A percentile compares a stretch with the other conserved stretches of the same genome.
Conservation (phyloP, 2,797 vertebrate species). For the Podarcis lilfordi region DNA sequence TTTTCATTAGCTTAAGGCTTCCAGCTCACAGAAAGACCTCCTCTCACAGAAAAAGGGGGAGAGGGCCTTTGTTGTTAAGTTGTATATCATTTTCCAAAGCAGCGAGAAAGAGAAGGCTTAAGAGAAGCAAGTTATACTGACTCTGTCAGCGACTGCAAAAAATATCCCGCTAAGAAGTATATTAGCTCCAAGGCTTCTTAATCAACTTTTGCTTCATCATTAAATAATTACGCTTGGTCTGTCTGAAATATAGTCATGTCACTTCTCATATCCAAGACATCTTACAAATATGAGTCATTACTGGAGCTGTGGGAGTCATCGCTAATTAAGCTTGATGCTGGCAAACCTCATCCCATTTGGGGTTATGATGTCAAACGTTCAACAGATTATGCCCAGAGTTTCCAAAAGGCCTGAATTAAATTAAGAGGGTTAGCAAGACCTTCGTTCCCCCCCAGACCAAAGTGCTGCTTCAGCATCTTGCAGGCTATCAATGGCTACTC, state of each 20-base stretch:
- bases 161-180: conserved; percentile 53
- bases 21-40: conserved; percentile 42
- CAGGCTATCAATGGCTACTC: too few species aligned
- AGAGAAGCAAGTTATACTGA: conserved; percentile 64
- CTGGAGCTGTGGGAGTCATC: conserved; percentile 48
- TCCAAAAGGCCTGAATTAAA: not conserved
- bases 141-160: conserved; percentile 62
- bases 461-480: not conserved
- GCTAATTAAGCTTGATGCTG: conserved; percentile 56
- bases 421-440: conserved; percentile 27
- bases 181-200: conserved; percentile 71
- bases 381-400: conserved; percentile 3
- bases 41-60: conserved; percentile 21
- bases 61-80: not conserved
- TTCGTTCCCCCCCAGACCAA: fast-evolving
- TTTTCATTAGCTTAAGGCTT: not conserved
- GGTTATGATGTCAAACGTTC: conserved; percentile 7
- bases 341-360: not conserved
- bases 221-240: conserved; percentile 72
- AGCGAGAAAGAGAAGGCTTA: conserved; percentile 54
- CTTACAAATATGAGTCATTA: conserved; percentile 61
- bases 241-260: conserved; percentile 59
- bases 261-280: conserved; percentile 49
- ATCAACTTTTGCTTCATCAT: conserved; percentile 72
- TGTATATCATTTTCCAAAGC: conserved; percentile 49